Percentiles rank a stretch among this genome's conserved stretches.
Evolutionary conservation across 2,888 invertebrate species (phyloP).

Genomic region (Drosophila hamatofila): DNA sequence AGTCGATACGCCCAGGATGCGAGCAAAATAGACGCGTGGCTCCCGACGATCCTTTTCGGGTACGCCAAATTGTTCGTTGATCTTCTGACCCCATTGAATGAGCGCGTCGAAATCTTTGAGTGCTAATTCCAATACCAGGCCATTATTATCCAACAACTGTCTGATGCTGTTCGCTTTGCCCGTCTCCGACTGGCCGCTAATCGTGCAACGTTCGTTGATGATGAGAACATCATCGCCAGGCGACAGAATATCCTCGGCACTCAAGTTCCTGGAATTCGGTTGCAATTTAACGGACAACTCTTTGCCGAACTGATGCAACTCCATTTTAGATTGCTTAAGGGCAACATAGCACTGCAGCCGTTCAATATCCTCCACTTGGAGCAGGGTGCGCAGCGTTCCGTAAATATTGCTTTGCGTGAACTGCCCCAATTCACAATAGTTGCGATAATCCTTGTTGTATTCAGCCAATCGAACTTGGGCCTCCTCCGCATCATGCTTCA

Average conservation of each 20-base stretch:
- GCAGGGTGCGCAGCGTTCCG: slow-evolving; percentile 58
- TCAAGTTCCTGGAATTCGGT: slow-evolving; percentile 20
- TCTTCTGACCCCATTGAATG: slow-evolving; percentile 48
- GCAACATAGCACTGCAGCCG: slow-evolving; percentile 61
- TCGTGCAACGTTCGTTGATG: slow-evolving; percentile 49
- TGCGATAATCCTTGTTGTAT: slow-evolving; percentile 59
- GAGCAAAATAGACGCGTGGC: slow-evolving; percentile 66
- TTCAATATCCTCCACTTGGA: slow-evolving; percentile 82
- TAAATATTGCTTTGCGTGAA: slow-evolving; percentile 63
- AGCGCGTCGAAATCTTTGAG: slow-evolving; percentile 60
- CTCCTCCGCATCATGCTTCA: slow-evolving; percentile 52
- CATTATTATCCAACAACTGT: slow-evolving; percentile 45
- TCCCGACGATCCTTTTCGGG: slow-evolving; percentile 48
- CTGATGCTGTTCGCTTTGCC: slow-evolving; percentile 31
- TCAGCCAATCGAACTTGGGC: slow-evolving; percentile 46
- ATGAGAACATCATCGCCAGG: slow-evolving; percentile 73
- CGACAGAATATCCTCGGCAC: slow-evolving; percentile 56
- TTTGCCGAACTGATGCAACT: slow-evolving; percentile 66
- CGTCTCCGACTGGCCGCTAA: not conserved
- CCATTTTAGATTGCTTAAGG: slow-evolving; percentile 65
- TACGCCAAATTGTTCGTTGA: slow-evolving; percentile 51
- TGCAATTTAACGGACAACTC: slow-evolving; percentile 62
- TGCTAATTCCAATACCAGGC: slow-evolving; percentile 55
- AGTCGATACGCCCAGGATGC: slow-evolving; percentile 60
- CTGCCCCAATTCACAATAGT: slow-evolving; percentile 56